Percentiles rank a stretch among this genome's conserved stretches.
These are phyloP conservation scores for Haliclystus octoradiatus DNA, from an alignment of 30 jellyfish, hydroid and myxozoan species.

Conservation along the genomic window DNA sequence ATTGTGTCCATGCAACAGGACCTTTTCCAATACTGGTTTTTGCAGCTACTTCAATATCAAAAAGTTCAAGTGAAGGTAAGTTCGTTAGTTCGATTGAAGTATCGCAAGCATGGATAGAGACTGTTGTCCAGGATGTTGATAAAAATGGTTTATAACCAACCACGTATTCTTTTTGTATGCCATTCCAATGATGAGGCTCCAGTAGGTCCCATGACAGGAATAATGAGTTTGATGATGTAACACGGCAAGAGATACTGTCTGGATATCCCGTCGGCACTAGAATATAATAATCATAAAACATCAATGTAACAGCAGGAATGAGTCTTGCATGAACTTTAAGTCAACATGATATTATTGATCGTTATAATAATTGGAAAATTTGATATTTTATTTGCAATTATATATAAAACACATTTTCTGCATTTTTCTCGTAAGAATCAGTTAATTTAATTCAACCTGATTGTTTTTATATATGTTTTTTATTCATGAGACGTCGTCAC, in stretches of 20 bases:
- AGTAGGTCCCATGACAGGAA: not conserved
- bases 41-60: slow-evolving; percentile 33
- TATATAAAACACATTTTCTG: no score
- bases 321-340: no score
- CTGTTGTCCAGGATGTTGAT: not conserved
- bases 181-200: not conserved
- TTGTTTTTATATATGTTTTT: no score
- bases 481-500: no score
- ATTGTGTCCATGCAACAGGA: slow-evolving; percentile 19
- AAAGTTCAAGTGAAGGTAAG: slow-evolving; percentile 3
- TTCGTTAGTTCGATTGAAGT: not conserved
- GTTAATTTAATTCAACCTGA: no score
- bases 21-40: slow-evolving; percentile 23
- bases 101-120: not conserved
- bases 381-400: no score
- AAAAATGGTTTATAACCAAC: not conserved
- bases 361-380: no score
- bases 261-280: not conserved
- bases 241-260: not conserved
- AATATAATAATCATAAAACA: no score
- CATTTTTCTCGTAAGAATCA: no score
- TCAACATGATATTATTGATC: no score
- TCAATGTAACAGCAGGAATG: no score
- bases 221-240: not conserved
- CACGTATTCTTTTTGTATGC: not conserved